Evolutionary conservation across 2,113 vertebrate genomes (phyloP).

Genomic region (Hymenochirus boettgeri): DNA sequence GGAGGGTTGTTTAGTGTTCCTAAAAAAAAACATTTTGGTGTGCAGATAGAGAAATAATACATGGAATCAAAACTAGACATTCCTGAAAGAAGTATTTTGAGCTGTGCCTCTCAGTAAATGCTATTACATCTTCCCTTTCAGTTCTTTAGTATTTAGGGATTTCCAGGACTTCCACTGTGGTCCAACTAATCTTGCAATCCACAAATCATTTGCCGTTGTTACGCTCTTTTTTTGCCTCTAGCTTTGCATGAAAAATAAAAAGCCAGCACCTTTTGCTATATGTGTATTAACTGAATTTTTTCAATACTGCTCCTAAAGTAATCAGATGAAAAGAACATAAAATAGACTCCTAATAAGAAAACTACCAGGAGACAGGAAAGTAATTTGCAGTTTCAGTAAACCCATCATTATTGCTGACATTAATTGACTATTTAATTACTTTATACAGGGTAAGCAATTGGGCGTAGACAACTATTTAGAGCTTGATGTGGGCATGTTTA

Average conservation of each 20-base stretch:
- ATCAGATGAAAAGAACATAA: neutral
- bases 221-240: too few relatives aligned
- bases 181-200: too few relatives aligned
- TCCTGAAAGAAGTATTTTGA: too few relatives aligned
- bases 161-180: too few relatives aligned
- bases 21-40: too few relatives aligned
- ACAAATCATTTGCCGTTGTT: neutral
- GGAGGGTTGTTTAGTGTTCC: too few relatives aligned
- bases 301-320: neutral
- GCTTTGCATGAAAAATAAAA: neutral
- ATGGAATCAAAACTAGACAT: too few relatives aligned
- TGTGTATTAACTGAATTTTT: neutral
- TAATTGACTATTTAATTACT: slow-evolving; percentile 10
- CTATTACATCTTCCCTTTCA: too few relatives aligned
- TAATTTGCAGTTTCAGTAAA: slow-evolving; percentile 9
- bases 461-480: slow-evolving; percentile 11
- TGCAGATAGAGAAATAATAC: too few relatives aligned
- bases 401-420: slow-evolving; percentile 23
- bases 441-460: slow-evolving; percentile 15
- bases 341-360: neutral
- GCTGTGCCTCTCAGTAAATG: too few relatives aligned
- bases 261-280: neutral
- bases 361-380: slow-evolving; percentile 4
- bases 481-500: slow-evolving; percentile 5
- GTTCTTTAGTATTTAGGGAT: too few relatives aligned